Conservation (phyloP, 2,888 invertebrate species). For the Trachelus troglodyta region DNA sequence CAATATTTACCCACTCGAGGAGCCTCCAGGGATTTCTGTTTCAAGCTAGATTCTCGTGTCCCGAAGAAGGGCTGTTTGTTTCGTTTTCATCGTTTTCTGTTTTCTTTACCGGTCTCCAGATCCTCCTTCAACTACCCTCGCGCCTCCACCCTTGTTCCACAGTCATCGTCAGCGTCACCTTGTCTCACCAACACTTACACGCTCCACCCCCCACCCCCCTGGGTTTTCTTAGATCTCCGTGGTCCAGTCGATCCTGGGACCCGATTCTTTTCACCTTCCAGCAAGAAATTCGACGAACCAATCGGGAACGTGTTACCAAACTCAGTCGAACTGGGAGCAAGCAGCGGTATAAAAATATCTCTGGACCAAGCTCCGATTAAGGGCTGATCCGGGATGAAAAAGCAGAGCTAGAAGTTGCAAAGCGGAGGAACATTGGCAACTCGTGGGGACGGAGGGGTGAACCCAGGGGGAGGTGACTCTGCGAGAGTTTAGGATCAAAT, state of each 20-base stretch:
- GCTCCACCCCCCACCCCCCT: constrained; percentile 27
- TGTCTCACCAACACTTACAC: constrained; percentile 19
- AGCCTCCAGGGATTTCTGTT: constrained; percentile 38
- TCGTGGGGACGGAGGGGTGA: constrained; percentile 10
- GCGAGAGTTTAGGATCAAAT: constrained; percentile 21
- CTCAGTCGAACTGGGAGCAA: background rate
- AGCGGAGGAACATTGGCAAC: constrained; percentile 29
- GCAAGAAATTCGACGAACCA: background rate
- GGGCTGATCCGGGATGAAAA: constrained; percentile 55
- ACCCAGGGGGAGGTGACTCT: constrained; percentile 19
- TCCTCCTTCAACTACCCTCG: constrained; percentile 19
- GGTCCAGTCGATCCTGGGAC: background rate
- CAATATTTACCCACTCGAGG: constrained; percentile 32
- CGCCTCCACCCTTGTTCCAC: constrained; percentile 15
- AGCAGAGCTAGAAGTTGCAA: constrained; percentile 53
- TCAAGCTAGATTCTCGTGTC: constrained; percentile 48
- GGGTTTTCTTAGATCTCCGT: constrained; percentile 25
- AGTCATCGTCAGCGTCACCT: constrained; percentile 16
- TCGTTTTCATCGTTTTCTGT: background rate
- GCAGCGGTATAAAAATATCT: constrained; percentile 17
- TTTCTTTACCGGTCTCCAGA: background rate
- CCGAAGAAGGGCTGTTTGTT: constrained; percentile 18
- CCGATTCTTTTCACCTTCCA: background rate
- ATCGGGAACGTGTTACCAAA: background rate
- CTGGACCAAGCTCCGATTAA: constrained; percentile 48